Evolutionary conservation across 2,113 vertebrate species (phyloP).

Genomic region (Nannobrachium achirus): DNA sequence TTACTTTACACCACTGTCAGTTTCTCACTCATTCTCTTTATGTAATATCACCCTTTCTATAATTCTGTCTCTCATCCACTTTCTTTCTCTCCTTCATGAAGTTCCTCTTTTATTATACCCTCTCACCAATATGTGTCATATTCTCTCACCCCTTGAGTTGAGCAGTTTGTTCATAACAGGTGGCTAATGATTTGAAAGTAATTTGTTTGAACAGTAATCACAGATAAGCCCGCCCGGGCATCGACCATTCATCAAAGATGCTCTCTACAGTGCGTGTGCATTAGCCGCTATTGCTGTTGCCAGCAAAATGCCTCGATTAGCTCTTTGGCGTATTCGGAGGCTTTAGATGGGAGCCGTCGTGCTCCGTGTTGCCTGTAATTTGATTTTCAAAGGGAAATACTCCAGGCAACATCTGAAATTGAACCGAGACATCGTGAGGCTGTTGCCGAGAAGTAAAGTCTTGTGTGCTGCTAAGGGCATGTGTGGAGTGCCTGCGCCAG

Average conservation of each 20-base stretch:
- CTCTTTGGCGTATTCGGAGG: slow-evolving; percentile 34
- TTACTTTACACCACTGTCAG: not conserved
- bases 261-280: slow-evolving; percentile 34
- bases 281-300: slow-evolving; percentile 44
- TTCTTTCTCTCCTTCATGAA: too few relatives aligned
- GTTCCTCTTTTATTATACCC: not conserved
- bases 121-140: not conserved
- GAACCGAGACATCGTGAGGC: slow-evolving; percentile 13
- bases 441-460: not conserved
- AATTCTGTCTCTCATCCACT: not conserved
- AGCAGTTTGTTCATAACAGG: slow-evolving; percentile 38
- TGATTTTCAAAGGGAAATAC: slow-evolving; percentile 32
- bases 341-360: slow-evolving; percentile 40
- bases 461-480: not conserved
- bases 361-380: slow-evolving; percentile 42
- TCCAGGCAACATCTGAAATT: slow-evolving; percentile 31
- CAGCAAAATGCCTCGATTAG: slow-evolving; percentile 52
- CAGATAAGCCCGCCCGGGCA: slow-evolving; percentile 44
- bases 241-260: slow-evolving; percentile 43
- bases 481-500: not conserved
- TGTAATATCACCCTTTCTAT: not conserved
- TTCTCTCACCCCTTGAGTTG: not conserved
- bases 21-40: not conserved
- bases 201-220: slow-evolving; percentile 61
- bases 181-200: slow-evolving; percentile 40